These are phyloP conservation scores for Heliothis virescens DNA, from an alignment of 1,140 invertebrate genomes.

Conservation along the genomic window DNA sequence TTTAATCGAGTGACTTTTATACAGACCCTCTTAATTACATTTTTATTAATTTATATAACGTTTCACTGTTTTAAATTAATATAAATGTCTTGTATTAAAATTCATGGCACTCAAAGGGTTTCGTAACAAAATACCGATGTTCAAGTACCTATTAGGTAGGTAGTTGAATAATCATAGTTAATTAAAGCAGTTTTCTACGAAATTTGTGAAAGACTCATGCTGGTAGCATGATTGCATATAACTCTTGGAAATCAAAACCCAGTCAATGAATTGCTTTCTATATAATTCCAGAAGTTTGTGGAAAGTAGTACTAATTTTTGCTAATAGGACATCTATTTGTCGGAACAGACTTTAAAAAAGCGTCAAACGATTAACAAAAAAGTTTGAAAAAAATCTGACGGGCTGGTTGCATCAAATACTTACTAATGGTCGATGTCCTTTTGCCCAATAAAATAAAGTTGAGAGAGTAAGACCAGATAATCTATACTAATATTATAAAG, in stretches of 20 bases:
- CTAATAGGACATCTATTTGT: too few relatives aligned
- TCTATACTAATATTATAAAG: too few relatives aligned
- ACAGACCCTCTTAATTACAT: slow-evolving; percentile 51
- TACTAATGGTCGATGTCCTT: too few relatives aligned
- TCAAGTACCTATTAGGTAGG: not conserved
- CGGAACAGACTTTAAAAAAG: too few relatives aligned
- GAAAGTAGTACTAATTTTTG: too few relatives aligned
- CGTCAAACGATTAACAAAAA: too few relatives aligned
- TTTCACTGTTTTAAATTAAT: slow-evolving; percentile 33
- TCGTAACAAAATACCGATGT: not conserved
- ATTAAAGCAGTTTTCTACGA: not conserved
- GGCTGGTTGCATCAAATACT: too few relatives aligned
- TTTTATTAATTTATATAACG: slow-evolving; percentile 54
- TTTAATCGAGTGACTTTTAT: slow-evolving; percentile 59
- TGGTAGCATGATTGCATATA: not conserved
- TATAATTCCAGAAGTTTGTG: too few relatives aligned
- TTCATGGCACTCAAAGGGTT: not conserved
- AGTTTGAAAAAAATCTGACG: too few relatives aligned
- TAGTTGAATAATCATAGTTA: not conserved
- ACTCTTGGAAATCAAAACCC: not conserved
- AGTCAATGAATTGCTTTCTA: not conserved
- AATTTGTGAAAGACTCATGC: not conserved
- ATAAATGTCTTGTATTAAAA: slow-evolving; percentile 25
- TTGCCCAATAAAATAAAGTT: too few relatives aligned
- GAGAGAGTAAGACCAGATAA: too few relatives aligned